Evolutionary conservation across 53 echinoderm and acorn worm genomes (phyloP).

Genomic region (Hippasteria phrygiana): DNA sequence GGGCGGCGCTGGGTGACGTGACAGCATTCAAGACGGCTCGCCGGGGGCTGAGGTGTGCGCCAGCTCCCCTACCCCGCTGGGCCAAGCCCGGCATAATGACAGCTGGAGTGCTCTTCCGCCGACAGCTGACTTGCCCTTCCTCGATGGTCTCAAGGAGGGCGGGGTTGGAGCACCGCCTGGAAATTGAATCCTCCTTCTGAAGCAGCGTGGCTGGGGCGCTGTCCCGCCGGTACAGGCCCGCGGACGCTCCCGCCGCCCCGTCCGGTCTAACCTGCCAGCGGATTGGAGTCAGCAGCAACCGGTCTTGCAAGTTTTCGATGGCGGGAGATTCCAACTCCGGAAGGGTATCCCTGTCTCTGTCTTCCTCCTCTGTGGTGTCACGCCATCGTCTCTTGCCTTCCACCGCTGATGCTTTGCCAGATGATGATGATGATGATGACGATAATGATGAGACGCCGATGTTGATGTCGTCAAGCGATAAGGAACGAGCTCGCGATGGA

Average conservation of each 20-base stretch:
- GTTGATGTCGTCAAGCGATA: slow-evolving; percentile 44
- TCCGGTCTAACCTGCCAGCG: slow-evolving; percentile 48
- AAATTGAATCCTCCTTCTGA: slow-evolving; percentile 32
- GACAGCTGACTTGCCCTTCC: slow-evolving; percentile 56
- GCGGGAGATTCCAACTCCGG: slow-evolving; percentile 45
- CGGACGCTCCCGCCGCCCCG: neutral
- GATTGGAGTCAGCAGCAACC: slow-evolving; percentile 52
- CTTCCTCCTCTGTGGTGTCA: neutral
- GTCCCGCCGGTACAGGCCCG: slow-evolving; percentile 38
- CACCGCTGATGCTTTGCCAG: slow-evolving; percentile 13
- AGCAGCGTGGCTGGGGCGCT: slow-evolving; percentile 44
- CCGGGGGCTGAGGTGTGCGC: slow-evolving; percentile 43
- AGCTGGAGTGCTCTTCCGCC: slow-evolving; percentile 54
- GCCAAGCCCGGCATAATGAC: slow-evolving; percentile 26
- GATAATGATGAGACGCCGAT: slow-evolving; percentile 11
- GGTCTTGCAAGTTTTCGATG: slow-evolving; percentile 40
- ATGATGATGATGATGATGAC: neutral
- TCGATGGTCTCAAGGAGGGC: slow-evolving; percentile 60
- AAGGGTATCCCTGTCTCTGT: slow-evolving; percentile 16
- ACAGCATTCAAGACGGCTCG: slow-evolving; percentile 32
- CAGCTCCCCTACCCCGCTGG: neutral
- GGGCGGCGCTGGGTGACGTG: neutral
- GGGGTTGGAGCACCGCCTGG: slow-evolving; percentile 51
- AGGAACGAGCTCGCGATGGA: slow-evolving; percentile 16
- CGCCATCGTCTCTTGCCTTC: neutral